Base-by-base conservation (phyloP, 2,888 invertebrate genomes). In the Linnaemya tessellans region DNA sequence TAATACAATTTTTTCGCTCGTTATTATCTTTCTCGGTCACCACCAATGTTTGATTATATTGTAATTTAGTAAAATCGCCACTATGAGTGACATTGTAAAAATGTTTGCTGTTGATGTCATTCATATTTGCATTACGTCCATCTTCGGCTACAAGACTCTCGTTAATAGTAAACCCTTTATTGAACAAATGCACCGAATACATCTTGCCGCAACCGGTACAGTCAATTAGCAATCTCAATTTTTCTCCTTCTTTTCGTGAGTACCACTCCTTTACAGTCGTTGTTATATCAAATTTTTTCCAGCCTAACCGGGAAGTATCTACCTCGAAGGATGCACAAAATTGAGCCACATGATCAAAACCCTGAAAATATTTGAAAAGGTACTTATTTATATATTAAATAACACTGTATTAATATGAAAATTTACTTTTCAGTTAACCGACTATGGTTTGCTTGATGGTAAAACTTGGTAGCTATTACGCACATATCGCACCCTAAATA, bases 261-360 rank as follows among this genome's bases (percentile, higher is more conserved):
- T 96, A 95, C 97, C 97, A 97, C 88, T 94, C 94, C 88, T 95
- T 95, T 82, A 97, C 96, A 67, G 96, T 96, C 84, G 94, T 93
- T 86, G 97, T 97, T 88, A 98, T 94, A 93, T 98, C 97, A 88
- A 98, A 94, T 89, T 97, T 96, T 92, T 97, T 96, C 98, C 98
- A 98, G 67, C 97, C 97, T 87, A 96, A 94, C 86, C 94, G 94
- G 67, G 94, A 94, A 78, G 95, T 94, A 90, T 95, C 94, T 88
- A 96, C 93, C 68, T 93, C 90, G 83, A 93, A 92, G 10, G 94
- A 94, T 56, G 94, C 93, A 87, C 94, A 92, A 91, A 95, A 91
- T 90, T 94, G 93, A 73, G 95, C 94, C 73, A 94, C 92, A 87
- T 94, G 93, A 89, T 94, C 94, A 88, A 95, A 94, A 87, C 94